A percentile compares a stretch with the other conserved stretches of the same genome.
phyloP scores from a whole-genome alignment of 30 jellyfish, hydroid and myxozoan species.

The Haliclystus octoradiatus region DNA sequence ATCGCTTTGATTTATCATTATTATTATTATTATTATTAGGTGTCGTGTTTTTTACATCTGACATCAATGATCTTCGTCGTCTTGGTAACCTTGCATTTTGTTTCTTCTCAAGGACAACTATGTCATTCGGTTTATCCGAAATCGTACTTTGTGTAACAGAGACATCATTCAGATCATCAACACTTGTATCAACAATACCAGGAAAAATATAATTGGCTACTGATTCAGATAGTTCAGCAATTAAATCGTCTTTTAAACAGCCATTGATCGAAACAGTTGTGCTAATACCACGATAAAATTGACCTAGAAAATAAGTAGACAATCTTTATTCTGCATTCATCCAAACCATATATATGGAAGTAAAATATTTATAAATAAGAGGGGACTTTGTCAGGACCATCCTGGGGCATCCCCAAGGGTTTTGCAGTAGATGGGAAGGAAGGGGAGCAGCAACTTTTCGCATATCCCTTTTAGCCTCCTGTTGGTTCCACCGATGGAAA shows the following conservation, averaged over 20 bases:
- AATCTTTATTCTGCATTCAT: no score
- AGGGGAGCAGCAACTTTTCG: no score
- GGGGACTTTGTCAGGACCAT: no score
- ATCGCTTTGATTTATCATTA: no score
- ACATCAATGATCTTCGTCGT: not conserved
- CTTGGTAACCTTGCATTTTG: not conserved
- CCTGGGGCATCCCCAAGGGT: no score
- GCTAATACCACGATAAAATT: conserved; percentile 45
- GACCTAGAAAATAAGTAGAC: conserved; percentile 32
- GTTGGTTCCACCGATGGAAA: no score
- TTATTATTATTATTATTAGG: not conserved
- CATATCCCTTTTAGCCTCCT: no score
- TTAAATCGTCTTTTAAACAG: conserved; percentile 87
- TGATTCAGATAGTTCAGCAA: conserved; percentile 86
- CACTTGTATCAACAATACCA: conserved; percentile 79
- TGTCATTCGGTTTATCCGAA: not conserved
- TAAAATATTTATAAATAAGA: not conserved
- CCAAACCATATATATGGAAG: not conserved
- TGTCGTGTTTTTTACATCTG: not conserved
- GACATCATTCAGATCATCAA: conserved; percentile 81
- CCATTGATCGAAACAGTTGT: conserved; percentile 66
- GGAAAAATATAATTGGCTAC: conserved; percentile 93
- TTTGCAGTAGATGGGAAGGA: no score
- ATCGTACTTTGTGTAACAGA: conserved; percentile 14
- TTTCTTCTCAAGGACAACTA: not conserved